phyloP scores from a whole-genome alignment of 2,888 invertebrate genomes.

The Agrenia bidenticulata region DNA sequence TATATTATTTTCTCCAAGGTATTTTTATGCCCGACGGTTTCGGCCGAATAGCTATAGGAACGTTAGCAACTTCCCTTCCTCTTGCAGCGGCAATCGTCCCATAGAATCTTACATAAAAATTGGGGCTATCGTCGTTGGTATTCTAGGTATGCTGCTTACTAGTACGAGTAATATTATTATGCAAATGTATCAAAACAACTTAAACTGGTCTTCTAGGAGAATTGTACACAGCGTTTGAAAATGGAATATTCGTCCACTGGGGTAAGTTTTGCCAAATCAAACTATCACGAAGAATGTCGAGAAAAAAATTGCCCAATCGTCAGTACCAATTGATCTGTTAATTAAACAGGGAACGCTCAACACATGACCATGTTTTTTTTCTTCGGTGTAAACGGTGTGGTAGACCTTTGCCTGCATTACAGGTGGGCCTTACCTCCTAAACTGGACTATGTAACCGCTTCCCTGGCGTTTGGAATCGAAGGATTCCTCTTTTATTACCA shows the following conservation, averaged over 20 bases:
- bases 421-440: conserved; percentile 55
- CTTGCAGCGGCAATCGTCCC: conserved; percentile 43
- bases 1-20: conserved; percentile 31
- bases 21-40: conserved; percentile 50
- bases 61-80: conserved; percentile 39
- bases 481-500: conserved; percentile 59
- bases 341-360: conserved; percentile 56
- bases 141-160: conserved; percentile 49
- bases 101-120: conserved; percentile 54
- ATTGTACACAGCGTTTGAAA: conserved; percentile 55
- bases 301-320: neutral
- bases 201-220: conserved; percentile 53
- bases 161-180: neutral
- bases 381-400: conserved; percentile 58
- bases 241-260: conserved; percentile 54
- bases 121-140: conserved; percentile 53
- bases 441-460: conserved; percentile 57
- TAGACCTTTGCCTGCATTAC: conserved; percentile 57
- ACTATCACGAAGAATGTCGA: too few relatives aligned
- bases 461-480: conserved; percentile 58
- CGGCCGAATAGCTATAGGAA: conserved; percentile 49
- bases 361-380: conserved; percentile 61
- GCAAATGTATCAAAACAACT: neutral
- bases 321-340: neutral
- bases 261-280: neutral